Conservation (phyloP, 1,140 invertebrate species). For the Lepidurus couesii region DNA sequence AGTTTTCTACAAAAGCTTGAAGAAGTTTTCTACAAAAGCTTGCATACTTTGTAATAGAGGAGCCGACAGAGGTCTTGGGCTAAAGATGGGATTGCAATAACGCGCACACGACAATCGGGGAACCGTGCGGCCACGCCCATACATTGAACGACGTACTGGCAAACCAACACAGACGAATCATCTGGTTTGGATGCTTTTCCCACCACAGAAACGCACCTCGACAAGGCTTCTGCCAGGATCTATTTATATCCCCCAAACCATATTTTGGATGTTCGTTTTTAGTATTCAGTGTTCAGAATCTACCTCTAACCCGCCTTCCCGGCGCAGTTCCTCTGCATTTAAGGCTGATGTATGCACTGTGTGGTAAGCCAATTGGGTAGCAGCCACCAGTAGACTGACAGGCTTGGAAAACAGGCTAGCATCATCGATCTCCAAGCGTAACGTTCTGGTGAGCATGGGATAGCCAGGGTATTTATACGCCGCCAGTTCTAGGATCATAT, state of each 20-base stretch:
- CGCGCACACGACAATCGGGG: slow-evolving; percentile 76
- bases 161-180: slow-evolving; percentile 79
- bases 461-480: slow-evolving; percentile 99
- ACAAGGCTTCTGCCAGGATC: slow-evolving; percentile 79
- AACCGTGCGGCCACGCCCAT: slow-evolving; percentile 94
- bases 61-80: slow-evolving; percentile 83
- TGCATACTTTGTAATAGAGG: slow-evolving; percentile 75
- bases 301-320: slow-evolving; percentile 87
- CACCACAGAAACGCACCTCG: slow-evolving; percentile 83
- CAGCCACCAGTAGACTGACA: slow-evolving; percentile 76
- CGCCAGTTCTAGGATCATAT: slow-evolving; percentile 62
- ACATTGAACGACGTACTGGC: slow-evolving; percentile 81
- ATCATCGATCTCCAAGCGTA: slow-evolving; percentile 86
- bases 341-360: slow-evolving; percentile 94
- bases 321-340: slow-evolving; percentile 92
- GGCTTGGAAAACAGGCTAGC: slow-evolving; percentile 87
- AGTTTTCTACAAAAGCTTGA: slow-evolving; percentile 7
- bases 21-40: slow-evolving; percentile 1
- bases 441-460: slow-evolving; percentile 93
- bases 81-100: slow-evolving; percentile 78
- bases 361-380: slow-evolving; percentile 90
- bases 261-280: not conserved
- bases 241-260: slow-evolving; percentile 40
- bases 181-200: slow-evolving; percentile 66
- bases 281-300: slow-evolving; percentile 20